phyloP scores from a whole-genome alignment of 1,140 invertebrate species.

The Aleiodes sp. region DNA sequence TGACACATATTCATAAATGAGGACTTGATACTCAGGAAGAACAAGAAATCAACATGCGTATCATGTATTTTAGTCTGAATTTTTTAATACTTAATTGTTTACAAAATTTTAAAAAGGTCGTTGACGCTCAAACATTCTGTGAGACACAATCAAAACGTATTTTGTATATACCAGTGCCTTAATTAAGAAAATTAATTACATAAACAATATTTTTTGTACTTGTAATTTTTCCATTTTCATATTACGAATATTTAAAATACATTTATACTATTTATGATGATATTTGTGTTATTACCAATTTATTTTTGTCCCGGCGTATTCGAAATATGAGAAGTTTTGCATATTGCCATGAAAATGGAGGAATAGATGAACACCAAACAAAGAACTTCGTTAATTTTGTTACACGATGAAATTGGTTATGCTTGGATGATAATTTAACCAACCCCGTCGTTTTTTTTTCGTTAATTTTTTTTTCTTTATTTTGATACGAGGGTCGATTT shows the following conservation, averaged over 20 bases:
- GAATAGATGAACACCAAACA: no score
- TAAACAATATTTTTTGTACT: conserved; percentile 56
- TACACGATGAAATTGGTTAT: conserved; percentile 46
- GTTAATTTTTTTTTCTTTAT: conserved; percentile 19
- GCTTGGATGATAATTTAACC: background rate
- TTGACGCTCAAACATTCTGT: background rate
- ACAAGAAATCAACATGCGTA: background rate
- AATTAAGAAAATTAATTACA: conserved; percentile 42
- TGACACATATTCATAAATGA: no score
- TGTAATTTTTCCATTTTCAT: conserved; percentile 51
- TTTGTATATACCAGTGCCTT: conserved; percentile 61
- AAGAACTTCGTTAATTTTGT: conserved; percentile 42
- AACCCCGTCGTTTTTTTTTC: background rate
- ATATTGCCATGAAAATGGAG: no score
- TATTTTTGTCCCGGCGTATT: no score
- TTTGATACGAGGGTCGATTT: conserved; percentile 22
- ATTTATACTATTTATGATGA: conserved; percentile 54
- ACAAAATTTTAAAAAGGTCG: background rate
- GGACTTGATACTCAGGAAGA: no score
- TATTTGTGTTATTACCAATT: no score
- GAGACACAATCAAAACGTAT: conserved; percentile 33
- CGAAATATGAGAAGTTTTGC: no score
- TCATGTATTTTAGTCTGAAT: no score
- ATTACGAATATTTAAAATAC: conserved; percentile 56
- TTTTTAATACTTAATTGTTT: conserved; percentile 11